Conservation (phyloP, 2,113 vertebrate species). For the Potamarius usumacintae region DNA sequence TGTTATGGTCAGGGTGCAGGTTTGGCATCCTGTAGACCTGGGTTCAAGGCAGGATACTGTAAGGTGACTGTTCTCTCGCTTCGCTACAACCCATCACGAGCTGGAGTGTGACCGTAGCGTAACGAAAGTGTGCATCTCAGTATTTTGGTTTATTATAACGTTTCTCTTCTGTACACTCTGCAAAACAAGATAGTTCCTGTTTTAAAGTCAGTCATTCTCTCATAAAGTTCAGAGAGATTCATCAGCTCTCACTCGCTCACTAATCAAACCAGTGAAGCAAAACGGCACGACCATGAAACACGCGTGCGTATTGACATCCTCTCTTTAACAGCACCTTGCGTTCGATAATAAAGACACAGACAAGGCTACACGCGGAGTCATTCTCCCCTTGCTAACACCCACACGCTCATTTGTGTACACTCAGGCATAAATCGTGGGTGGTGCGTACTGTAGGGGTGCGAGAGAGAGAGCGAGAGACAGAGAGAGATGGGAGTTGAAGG, state of each 20-base stretch:
- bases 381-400: constrained; percentile 69
- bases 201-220: neutral
- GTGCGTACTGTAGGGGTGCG: constrained; percentile 83
- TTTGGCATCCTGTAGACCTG: too few relatives aligned
- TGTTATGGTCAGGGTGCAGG: too few relatives aligned
- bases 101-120: too few relatives aligned
- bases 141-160: too few relatives aligned
- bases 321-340: constrained; percentile 17
- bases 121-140: too few relatives aligned
- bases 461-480: constrained; percentile 85
- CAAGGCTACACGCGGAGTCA: constrained; percentile 34
- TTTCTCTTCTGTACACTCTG: neutral
- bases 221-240: neutral
- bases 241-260: neutral
- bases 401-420: constrained; percentile 60
- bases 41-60: too few relatives aligned
- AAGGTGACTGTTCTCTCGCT: too few relatives aligned
- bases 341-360: constrained; percentile 47
- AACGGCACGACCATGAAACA: neutral
- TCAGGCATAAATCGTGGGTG: constrained; percentile 84
- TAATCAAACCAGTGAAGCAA: neutral
- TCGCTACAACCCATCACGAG: too few relatives aligned
- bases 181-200: neutral
- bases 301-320: constrained; percentile 30
- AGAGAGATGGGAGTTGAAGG: constrained; percentile 83